phyloP scores from a whole-genome alignment of 1,140 invertebrate genomes.

The Zaprionus kolodkinae region DNA sequence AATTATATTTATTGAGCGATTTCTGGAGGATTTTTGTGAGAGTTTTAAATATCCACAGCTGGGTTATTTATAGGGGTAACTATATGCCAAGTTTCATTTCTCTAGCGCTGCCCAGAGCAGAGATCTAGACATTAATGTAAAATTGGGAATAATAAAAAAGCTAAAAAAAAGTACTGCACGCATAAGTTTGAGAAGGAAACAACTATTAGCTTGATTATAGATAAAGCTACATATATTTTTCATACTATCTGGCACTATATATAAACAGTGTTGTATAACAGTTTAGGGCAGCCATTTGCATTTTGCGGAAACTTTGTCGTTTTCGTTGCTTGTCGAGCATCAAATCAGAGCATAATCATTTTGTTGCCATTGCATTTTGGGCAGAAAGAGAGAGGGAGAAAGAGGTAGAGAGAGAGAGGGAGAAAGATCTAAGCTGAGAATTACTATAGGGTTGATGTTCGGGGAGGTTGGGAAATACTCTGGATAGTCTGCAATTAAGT shows the following conservation, averaged over 20 bases:
- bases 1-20: too few relatives aligned
- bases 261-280: background rate
- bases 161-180: too few relatives aligned
- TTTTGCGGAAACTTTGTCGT: constrained; percentile 1
- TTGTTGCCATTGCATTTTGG: background rate
- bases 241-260: background rate
- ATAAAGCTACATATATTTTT: background rate
- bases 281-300: background rate
- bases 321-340: background rate
- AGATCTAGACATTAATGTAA: background rate
- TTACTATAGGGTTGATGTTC: too few relatives aligned
- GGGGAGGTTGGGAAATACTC: background rate
- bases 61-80: too few relatives aligned
- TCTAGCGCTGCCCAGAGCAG: background rate
- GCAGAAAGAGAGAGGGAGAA: background rate
- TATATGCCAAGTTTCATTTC: too few relatives aligned
- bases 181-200: too few relatives aligned
- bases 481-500: constrained; percentile 60
- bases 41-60: too few relatives aligned
- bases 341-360: constrained; percentile 1
- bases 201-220: background rate
- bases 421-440: too few relatives aligned
- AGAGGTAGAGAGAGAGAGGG: too few relatives aligned
- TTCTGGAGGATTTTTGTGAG: too few relatives aligned
- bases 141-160: too few relatives aligned